These are phyloP conservation scores for Mionectes macconnelli DNA, from an alignment of 2,113 vertebrate species.

Conservation along the genomic window DNA sequence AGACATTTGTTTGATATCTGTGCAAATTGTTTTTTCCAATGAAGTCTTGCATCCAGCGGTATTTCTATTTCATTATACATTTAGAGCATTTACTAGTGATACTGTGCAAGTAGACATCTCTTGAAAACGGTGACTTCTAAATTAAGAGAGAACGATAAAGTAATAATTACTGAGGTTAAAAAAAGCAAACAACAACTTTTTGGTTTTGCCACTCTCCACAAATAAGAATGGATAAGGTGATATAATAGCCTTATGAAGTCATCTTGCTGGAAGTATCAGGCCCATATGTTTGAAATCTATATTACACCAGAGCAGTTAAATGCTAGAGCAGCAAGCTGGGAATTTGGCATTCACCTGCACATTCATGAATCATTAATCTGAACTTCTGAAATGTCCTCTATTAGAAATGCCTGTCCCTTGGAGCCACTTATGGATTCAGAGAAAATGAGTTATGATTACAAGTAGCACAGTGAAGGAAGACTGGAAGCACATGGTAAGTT, in stretches of 20 bases:
- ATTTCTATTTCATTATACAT: background rate
- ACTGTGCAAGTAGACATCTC: background rate
- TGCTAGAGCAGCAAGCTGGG: background rate
- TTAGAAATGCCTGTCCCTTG: background rate
- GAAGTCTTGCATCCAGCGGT: background rate
- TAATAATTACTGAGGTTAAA: background rate
- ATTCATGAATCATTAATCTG: background rate
- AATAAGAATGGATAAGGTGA: background rate
- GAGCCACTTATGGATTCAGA: background rate
- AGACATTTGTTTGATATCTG: too few species aligned
- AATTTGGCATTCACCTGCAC: conserved; percentile 15
- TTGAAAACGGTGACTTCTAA: background rate
- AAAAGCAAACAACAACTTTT: background rate
- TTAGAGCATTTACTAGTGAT: background rate
- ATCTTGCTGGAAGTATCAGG: background rate
- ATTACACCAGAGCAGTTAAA: background rate
- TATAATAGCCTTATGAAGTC: background rate
- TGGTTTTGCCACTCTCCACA: background rate
- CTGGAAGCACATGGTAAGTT: background rate
- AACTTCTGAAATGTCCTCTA: conserved; percentile 21
- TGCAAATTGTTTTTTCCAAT: background rate
- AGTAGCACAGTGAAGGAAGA: background rate
- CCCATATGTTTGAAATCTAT: background rate
- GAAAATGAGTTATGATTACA: conserved; percentile 22
- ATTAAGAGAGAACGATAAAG: background rate